These are phyloP conservation scores for Eilema sororculum DNA, from an alignment of 2,888 invertebrate genomes.

Conservation along the genomic window DNA sequence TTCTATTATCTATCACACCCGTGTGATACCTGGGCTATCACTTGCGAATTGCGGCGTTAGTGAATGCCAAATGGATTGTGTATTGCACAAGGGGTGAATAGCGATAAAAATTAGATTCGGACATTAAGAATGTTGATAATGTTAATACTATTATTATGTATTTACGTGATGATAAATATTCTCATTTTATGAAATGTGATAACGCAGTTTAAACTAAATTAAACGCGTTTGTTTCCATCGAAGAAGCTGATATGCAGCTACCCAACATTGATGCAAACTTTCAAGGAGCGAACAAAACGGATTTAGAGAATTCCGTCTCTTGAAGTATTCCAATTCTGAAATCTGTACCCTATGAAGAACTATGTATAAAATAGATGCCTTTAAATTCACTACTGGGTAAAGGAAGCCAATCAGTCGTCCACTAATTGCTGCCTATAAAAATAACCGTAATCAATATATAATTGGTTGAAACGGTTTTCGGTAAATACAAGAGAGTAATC, in stretches of 20 bases:
- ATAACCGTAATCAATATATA: slow-evolving; percentile 10
- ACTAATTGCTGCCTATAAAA: slow-evolving; percentile 6
- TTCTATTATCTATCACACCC: slow-evolving; percentile 2
- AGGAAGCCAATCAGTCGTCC: neutral
- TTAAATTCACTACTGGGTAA: neutral
- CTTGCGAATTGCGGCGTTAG: neutral
- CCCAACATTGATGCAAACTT: neutral
- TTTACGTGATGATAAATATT: neutral
- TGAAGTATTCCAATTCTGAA: neutral
- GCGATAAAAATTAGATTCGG: no score
- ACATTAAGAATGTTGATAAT: neutral
- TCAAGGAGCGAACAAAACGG: neutral
- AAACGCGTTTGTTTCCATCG: neutral
- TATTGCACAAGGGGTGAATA: neutral
- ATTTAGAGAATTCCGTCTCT: no score
- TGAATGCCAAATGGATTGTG: neutral
- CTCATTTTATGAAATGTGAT: no score
- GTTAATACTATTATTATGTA: neutral
- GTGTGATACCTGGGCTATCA: neutral
- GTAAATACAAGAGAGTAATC: slow-evolving; percentile 2
- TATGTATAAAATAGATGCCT: neutral
- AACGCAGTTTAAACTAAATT: no score
- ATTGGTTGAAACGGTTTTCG: slow-evolving; percentile 2
- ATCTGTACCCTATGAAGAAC: neutral
- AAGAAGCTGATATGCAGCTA: neutral